Evolutionary conservation across 37 sponge, comb jelly and placozoan genomes (phyloP), one percentile per base, ranked within the genome.

Genomic region (Haliclona indistincta): DNA sequence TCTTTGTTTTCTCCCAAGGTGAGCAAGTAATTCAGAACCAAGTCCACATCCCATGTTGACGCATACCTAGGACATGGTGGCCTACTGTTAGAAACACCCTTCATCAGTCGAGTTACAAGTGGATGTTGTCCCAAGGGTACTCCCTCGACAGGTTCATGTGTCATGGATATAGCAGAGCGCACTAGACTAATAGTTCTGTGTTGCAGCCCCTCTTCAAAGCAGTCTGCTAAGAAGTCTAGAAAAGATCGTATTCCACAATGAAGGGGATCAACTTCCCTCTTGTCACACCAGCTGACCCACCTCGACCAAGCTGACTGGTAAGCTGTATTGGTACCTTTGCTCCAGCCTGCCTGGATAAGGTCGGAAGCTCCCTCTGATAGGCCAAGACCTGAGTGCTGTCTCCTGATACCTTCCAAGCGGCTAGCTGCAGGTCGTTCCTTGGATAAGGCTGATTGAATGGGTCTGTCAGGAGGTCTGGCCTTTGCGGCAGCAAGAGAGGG

Each of bases 341-440:
- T 49, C 86, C 86, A 85, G 3, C 37, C 43, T 19, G 76, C 32
- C 3, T 4, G 19, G 45, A 85, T 33, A 29, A 85, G 67, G 2
- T 52, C 53, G 25, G 71, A 35, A 78, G 75, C 68, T 38, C 47
- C 4, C 17, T 43, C 61, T 38, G 77, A 84, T 76, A 76, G 33
- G 43, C 71, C 85, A 6, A 0, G 23, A 10, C 32, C 23, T 3
- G 0, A 2, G 56, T 56, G 40, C 26, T 6, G 19, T 40, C 39
- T 29, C 86, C 79, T 32, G 86, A 85, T n/a, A 85, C 70, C 68
- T n/a, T 75, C 68, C 74, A 85, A 29, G 79, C 61, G 86, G 86
- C 79, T 55, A 85, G 62, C 41, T 23, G 70, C 3, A 84, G 65
- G 5, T 6, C 3, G 2, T 35, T 26, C 22, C 54, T 28, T 1